These are phyloP conservation scores for Sebastes matsubarae DNA, from an alignment of 2,797 vertebrate species.

Conservation along the genomic window DNA sequence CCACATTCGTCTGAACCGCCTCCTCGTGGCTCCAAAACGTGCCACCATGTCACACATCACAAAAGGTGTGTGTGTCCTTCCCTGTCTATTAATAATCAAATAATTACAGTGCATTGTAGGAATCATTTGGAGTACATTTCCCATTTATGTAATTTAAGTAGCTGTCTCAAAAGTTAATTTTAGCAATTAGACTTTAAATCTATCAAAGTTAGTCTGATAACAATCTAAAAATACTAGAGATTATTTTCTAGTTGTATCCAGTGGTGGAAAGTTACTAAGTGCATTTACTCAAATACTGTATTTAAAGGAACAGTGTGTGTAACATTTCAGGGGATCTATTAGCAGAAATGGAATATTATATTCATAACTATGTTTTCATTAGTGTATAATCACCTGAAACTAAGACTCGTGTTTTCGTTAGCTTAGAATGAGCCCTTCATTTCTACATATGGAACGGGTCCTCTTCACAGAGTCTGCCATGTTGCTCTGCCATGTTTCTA, in stretches of 20 bases:
- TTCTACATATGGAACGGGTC: too few species aligned
- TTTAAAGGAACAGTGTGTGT: neutral
- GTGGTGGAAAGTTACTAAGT: neutral
- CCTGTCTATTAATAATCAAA: neutral
- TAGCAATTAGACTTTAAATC: neutral
- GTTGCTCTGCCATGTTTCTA: too few species aligned
- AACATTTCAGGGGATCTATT: neutral
- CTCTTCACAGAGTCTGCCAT: too few species aligned
- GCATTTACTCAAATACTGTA: neutral
- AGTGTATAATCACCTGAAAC: too few species aligned
- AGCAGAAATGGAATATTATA: too few species aligned
- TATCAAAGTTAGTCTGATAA: neutral
- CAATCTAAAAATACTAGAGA: neutral
- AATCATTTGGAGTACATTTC: neutral
- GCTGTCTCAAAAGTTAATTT: neutral
- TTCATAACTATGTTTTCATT: too few species aligned
- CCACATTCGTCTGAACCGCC: neutral
- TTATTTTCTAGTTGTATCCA: neutral
- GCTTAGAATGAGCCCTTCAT: too few species aligned
- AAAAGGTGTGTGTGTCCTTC: neutral
- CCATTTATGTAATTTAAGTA: neutral
- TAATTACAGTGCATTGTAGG: neutral
- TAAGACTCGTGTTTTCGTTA: too few species aligned
- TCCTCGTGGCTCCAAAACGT: conserved; percentile 48
- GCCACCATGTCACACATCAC: conserved; percentile 6